phyloP scores from a whole-genome alignment of 2,888 invertebrate species.

The Cantharis flavilabris region DNA sequence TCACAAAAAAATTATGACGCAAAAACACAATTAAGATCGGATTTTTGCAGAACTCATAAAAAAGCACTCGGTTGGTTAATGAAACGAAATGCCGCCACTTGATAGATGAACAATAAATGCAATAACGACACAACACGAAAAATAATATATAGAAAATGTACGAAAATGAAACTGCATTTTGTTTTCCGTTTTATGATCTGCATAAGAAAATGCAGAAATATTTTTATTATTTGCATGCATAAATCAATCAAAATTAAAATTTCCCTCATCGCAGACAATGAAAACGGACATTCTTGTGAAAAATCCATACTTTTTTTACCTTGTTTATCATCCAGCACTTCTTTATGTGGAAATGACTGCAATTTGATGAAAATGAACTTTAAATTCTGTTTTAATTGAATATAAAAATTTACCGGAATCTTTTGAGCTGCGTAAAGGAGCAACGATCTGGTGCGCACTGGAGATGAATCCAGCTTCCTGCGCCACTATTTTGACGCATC shows the following conservation, averaged over 20 bases:
- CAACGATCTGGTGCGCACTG: constrained; percentile 30
- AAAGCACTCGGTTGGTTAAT: not conserved
- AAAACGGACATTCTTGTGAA: not conserved
- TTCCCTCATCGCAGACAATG: not conserved
- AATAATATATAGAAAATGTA: not conserved
- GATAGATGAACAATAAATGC: not conserved
- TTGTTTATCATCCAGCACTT: not conserved
- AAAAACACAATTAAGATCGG: not conserved
- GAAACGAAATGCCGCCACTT: not conserved
- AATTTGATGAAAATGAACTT: not conserved
- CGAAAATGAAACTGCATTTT: not conserved
- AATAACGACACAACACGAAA: not conserved
- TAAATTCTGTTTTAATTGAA: not conserved
- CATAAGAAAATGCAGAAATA: not conserved
- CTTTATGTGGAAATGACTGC: not conserved
- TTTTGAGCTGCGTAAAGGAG: constrained; percentile 24
- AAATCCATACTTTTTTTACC: not conserved
- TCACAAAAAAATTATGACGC: not conserved
- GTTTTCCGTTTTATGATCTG: not conserved
- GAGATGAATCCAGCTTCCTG: constrained; percentile 20
- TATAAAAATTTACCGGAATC: constrained; percentile 6
- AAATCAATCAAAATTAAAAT: not conserved
- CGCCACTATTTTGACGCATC: constrained; percentile 2
- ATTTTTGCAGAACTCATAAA: not conserved
- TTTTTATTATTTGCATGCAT: not conserved